phyloP scores from a whole-genome alignment of 2,888 invertebrate genomes.

The Graphium colonna region DNA sequence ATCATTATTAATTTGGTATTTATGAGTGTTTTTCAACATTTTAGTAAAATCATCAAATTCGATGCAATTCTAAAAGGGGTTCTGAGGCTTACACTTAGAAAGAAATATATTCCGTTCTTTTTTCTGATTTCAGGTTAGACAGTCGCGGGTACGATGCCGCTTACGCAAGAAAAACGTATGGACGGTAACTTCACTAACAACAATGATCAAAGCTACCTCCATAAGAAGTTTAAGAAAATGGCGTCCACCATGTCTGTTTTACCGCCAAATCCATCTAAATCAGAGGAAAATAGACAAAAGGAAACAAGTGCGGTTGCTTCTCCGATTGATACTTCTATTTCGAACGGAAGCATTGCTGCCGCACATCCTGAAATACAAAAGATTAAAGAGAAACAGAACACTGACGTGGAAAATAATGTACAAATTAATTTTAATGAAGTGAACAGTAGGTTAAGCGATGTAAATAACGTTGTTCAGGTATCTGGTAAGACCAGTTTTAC shows the following conservation, averaged over 20 bases:
- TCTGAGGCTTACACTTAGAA: no score
- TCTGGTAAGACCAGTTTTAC: conserved; percentile 77
- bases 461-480: conserved; percentile 72
- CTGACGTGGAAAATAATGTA: conserved; percentile 69
- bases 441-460: conserved; percentile 69
- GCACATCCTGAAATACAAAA: conserved; percentile 72
- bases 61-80: no score
- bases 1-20: no score
- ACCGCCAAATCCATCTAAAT: conserved; percentile 52
- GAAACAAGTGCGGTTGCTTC: conserved; percentile 53
- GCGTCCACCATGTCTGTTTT: conserved; percentile 80
- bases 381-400: conserved; percentile 56
- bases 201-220: conserved; percentile 89
- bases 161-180: conserved; percentile 74
- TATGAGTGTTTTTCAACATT: no score
- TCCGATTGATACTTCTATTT: conserved; percentile 48
- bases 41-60: no score
- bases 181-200: conserved; percentile 72
- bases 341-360: conserved; percentile 71
- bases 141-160: conserved; percentile 70
- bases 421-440: conserved; percentile 76
- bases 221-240: conserved; percentile 96
- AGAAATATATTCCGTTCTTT: conserved; percentile 13
- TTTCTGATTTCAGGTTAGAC: conserved; percentile 61
- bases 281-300: conserved; percentile 54